These are phyloP conservation scores for Chloropsis cyanopogon DNA, from an alignment of 2,113 vertebrate species.

Conservation along the genomic window DNA sequence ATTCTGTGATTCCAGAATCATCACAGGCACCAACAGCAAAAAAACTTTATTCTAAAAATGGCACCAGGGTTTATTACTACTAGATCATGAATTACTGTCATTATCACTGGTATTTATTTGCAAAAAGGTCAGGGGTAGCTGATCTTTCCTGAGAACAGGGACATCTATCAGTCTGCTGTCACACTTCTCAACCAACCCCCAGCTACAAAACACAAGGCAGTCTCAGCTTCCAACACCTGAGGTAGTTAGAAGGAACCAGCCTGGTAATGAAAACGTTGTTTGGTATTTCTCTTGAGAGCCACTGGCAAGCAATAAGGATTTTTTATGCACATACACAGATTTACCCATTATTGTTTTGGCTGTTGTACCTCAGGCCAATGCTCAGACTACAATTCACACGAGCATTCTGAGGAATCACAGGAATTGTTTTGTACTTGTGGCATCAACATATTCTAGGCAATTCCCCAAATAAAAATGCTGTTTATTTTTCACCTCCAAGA, in stretches of 20 bases:
- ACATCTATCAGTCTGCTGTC: background rate
- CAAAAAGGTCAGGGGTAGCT: background rate
- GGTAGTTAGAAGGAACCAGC: background rate
- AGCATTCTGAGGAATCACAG: background rate
- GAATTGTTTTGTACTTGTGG: background rate
- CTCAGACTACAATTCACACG: background rate
- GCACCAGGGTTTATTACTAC: background rate
- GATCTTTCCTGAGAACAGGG: background rate
- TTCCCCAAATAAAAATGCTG: background rate
- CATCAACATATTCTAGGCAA: background rate
- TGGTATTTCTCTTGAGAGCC: background rate
- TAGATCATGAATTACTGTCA: background rate
- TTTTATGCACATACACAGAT: background rate
- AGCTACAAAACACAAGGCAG: background rate
- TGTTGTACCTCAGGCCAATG: background rate
- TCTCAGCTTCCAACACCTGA: background rate
- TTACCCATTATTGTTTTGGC: background rate
- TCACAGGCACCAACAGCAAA: background rate
- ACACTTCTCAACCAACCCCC: background rate
- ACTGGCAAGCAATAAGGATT: background rate
- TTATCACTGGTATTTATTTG: background rate
- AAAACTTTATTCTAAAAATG: background rate
- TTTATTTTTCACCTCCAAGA: background rate
- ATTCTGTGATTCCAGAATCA: background rate
- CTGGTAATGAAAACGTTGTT: background rate